Conservation (phyloP, 1,140 invertebrate species). For the Danaus plexippus region DNA sequence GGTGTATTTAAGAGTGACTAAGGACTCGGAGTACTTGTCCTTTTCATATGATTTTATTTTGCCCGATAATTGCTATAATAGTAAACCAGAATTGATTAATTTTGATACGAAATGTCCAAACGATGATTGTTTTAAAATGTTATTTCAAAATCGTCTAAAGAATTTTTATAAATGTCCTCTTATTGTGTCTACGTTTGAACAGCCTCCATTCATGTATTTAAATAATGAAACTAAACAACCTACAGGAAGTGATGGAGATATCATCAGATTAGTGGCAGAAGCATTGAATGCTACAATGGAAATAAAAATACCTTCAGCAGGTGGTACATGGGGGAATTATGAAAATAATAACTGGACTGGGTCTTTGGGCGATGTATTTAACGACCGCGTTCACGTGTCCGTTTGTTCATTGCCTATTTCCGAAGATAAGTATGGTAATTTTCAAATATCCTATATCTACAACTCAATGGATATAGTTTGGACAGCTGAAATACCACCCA, state of each 20-base stretch:
- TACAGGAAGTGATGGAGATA: slow-evolving; percentile 37
- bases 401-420: slow-evolving; percentile 39
- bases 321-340: slow-evolving; percentile 31
- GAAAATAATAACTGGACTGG: slow-evolving; percentile 47
- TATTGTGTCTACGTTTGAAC: slow-evolving; percentile 41
- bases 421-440: slow-evolving; percentile 37
- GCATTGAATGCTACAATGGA: slow-evolving; percentile 38
- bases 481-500: slow-evolving; percentile 29
- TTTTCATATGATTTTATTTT: slow-evolving; percentile 33
- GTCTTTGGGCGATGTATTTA: slow-evolving; percentile 42
- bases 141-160: slow-evolving; percentile 31
- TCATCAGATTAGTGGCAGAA: slow-evolving; percentile 31
- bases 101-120: slow-evolving; percentile 22
- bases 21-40: slow-evolving; percentile 11
- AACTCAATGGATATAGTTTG: slow-evolving; percentile 51
- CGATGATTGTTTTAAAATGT: slow-evolving; percentile 32
- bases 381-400: slow-evolving; percentile 30
- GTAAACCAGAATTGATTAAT: slow-evolving; percentile 20
- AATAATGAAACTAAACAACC: slow-evolving; percentile 24
- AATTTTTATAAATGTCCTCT: slow-evolving; percentile 40
- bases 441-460: slow-evolving; percentile 46
- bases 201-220: slow-evolving; percentile 47
- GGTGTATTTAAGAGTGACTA: slow-evolving; percentile 30
- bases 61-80: slow-evolving; percentile 34
- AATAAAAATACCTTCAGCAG: slow-evolving; percentile 25